Base-by-base conservation (phyloP, 2,797 vertebrate genomes). In the Coracias cyanogaster region DNA sequence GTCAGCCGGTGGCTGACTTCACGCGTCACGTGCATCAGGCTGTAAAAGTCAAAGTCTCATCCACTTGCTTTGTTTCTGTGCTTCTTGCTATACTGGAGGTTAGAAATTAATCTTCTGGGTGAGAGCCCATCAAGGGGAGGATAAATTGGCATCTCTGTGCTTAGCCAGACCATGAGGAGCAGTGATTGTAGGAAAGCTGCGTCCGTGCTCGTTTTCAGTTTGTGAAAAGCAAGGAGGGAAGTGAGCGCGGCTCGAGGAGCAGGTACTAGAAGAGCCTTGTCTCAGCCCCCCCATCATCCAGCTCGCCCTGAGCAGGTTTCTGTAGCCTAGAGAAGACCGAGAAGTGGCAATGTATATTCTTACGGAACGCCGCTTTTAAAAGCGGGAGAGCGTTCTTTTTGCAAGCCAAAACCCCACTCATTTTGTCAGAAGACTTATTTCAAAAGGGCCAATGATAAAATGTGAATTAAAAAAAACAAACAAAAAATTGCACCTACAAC, bases 361-460 rank as follows among this genome's bases (percentile, higher is more conserved):
- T 60, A 21, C 1, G 39, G 74, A 93, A 84, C 71, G 58, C 71
- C 57, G 87, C 85, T 93, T 94, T 94, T 82, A 60, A 69, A 94
- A 60, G 61, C 39, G 73, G 66, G 61, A 81, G 72, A 86, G n/a
- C 51, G 9, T 81, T 74, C 48, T 64, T 66, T 64, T 64, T 65
- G 18, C 55, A 37, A 91, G 66, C 52, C 82, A 82, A 93, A 46
- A 77, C 11, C 52, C 37, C 46, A 10, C 66, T 86, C 24, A 16
- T 58, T 93, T 92, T 83, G 64, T 58, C 61, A 92, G 55, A 82
- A 25, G 41, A 72, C 65, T 55, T 71, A 28, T 92, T 95, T 96
- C 70, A 61, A 84, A 89, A 95, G 95, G 95, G 95, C 91, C 94
- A 94, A 90, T 86, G 93, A 86, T 20, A 90, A 96, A 92, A 96